A percentile compares a stretch with the other conserved stretches of the same genome.
Evolutionary conservation across 2,797 vertebrate species (phyloP).

Genomic region (Sebastes hubbsi): DNA sequence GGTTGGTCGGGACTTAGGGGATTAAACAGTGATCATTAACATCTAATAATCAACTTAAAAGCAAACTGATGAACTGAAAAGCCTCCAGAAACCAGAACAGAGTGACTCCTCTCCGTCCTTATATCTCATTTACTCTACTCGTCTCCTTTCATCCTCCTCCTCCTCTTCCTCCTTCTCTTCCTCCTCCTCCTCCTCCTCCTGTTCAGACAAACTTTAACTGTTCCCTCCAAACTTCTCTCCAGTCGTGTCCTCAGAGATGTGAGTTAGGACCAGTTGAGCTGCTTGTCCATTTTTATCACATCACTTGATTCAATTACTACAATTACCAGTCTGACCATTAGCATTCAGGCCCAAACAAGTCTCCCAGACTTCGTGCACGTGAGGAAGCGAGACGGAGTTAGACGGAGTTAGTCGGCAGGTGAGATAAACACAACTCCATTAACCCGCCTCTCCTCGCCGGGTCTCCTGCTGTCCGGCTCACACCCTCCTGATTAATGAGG

Average conservation of each 20-base stretch:
- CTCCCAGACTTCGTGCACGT: conserved; percentile 33
- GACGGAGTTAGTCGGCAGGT: conserved; percentile 33
- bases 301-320: conserved; percentile 51
- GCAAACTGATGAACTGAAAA: conserved; percentile 6
- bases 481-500: conserved; percentile 77
- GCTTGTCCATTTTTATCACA: conserved; percentile 25
- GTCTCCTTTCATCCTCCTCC: not conserved
- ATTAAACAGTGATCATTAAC: not conserved
- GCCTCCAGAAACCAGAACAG: conserved; percentile 1
- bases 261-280: conserved; percentile 5
- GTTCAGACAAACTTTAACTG: conserved; percentile 1
- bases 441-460: conserved; percentile 58
- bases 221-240: conserved; percentile 10
- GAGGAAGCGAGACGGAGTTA: conserved; percentile 15
- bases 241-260: conserved; percentile 1
- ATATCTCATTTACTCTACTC: conserved; percentile 21
- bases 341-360: conserved; percentile 49
- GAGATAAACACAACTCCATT: conserved; percentile 78
- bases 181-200: not conserved
- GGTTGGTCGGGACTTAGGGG: too few relatives aligned
- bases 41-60: conserved; percentile 22
- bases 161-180: not conserved
- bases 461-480: conserved; percentile 58
- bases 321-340: conserved; percentile 51
- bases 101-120: conserved; percentile 5